These are phyloP conservation scores for Dryobotodes eremita DNA, from an alignment of 2,888 invertebrate species.

Conservation along the genomic window DNA sequence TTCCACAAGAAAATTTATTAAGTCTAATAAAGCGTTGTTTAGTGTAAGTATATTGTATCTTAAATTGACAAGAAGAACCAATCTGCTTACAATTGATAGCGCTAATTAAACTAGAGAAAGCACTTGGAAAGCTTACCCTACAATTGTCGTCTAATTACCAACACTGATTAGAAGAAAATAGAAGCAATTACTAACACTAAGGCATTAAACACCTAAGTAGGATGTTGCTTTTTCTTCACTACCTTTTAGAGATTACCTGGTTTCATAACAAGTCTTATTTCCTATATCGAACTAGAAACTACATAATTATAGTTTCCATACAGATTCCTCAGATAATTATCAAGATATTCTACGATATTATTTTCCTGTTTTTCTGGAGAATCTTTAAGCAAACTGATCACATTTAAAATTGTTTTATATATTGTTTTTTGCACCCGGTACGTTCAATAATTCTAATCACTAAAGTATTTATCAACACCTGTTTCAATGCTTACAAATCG, in stretches of 20 bases:
- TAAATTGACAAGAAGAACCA: constrained; percentile 40
- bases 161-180: constrained; percentile 59
- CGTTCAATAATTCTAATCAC: constrained; percentile 36
- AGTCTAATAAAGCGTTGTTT: constrained; percentile 18
- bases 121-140: constrained; percentile 55
- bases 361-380: not conserved
- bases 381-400: not conserved
- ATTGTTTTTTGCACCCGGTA: not conserved
- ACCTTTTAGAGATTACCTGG: constrained; percentile 29
- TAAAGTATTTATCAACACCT: constrained; percentile 50
- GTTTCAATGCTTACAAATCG: constrained; percentile 42
- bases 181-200: constrained; percentile 43
- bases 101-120: constrained; percentile 60
- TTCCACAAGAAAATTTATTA: not conserved
- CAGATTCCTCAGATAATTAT: constrained; percentile 7
- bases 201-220: constrained; percentile 36
- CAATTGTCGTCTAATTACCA: constrained; percentile 60
- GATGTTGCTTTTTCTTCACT: constrained; percentile 33
- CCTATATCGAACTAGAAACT: constrained; percentile 13
- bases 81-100: constrained; percentile 60
- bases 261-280: constrained; percentile 36
- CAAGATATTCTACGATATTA: not conserved
- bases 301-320: not conserved
- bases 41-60: constrained; percentile 14
- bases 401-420: not conserved